Evolutionary conservation across 2,113 vertebrate species (phyloP).

Genomic region (Heterochromis multidens): DNA sequence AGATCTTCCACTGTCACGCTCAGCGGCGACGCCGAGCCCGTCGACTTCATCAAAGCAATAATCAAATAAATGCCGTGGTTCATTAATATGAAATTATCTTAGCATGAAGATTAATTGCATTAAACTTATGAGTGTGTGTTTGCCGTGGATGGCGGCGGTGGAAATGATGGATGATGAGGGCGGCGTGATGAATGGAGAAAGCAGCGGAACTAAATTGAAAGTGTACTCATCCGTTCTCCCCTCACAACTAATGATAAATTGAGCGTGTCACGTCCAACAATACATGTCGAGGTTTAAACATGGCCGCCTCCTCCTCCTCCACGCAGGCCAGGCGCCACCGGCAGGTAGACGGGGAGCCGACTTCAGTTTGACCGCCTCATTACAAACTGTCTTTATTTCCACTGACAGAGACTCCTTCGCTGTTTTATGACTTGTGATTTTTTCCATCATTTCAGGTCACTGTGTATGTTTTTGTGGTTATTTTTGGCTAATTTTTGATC

Average conservation of each 20-base stretch:
- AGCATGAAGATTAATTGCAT: slow-evolving; percentile 97
- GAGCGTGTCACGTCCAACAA: slow-evolving; percentile 97
- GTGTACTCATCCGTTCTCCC: slow-evolving; percentile 98
- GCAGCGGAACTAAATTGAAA: slow-evolving; percentile 99
- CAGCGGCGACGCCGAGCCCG: slow-evolving; percentile 59
- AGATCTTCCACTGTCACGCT: slow-evolving; percentile 42
- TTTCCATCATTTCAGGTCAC: background rate
- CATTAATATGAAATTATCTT: slow-evolving; percentile 96
- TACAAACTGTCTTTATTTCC: background rate
- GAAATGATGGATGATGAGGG: slow-evolving; percentile 94
- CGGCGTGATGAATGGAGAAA: slow-evolving; percentile 95
- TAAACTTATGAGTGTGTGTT: slow-evolving; percentile 92
- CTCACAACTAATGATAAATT: slow-evolving; percentile 99
- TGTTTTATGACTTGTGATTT: background rate
- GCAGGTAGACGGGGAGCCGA: slow-evolving; percentile 60
- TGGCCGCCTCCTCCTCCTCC: slow-evolving; percentile 27
- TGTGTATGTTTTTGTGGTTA: background rate
- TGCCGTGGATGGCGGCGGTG: slow-evolving; percentile 78
- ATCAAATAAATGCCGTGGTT: slow-evolving; percentile 81
- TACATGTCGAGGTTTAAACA: slow-evolving; percentile 83
- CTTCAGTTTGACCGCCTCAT: background rate
- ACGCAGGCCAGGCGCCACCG: slow-evolving; percentile 27
- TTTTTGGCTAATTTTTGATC: background rate
- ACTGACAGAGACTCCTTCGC: background rate
- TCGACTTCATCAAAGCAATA: slow-evolving; percentile 86